Evolutionary conservation across 2,113 vertebrate genomes (phyloP).

Genomic region (Nothobranchius furzeri): DNA sequence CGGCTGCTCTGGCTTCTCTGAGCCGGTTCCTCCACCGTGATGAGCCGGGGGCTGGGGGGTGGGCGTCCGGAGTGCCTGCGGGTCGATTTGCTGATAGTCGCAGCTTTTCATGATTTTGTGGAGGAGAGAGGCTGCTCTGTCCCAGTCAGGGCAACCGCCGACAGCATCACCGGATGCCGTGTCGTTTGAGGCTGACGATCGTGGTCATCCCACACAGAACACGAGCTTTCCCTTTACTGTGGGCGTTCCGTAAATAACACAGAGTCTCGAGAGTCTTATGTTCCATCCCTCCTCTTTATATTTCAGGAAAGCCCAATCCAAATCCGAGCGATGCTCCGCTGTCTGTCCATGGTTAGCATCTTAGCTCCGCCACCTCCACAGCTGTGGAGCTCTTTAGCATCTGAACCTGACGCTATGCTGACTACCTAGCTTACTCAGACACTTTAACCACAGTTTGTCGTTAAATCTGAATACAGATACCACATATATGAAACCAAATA

Average conservation of each 20-base stretch:
- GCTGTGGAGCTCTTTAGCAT: conserved; percentile 34
- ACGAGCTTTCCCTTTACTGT: conserved; percentile 14
- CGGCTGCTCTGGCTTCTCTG: too few species aligned
- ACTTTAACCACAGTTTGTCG: neutral
- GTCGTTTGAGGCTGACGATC: too few species aligned
- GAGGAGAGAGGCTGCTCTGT: too few species aligned
- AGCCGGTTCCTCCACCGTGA: too few species aligned
- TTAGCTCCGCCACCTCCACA: conserved; percentile 22
- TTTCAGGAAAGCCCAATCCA: neutral
- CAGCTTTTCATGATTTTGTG: conserved; percentile 77
- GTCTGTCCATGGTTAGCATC: conserved; percentile 4
- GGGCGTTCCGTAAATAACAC: conserved; percentile 17
- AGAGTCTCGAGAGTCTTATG: neutral
- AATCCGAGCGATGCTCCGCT: neutral
- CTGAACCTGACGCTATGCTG: neutral
- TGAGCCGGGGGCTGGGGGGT: too few species aligned
- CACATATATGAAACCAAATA: neutral
- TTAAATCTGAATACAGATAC: neutral
- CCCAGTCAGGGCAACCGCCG: too few species aligned
- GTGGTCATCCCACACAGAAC: neutral
- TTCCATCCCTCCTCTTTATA: conserved; percentile 10
- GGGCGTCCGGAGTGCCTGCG: conserved; percentile 62
- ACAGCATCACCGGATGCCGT: too few species aligned
- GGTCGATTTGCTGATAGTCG: conserved; percentile 88
- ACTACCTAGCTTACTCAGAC: conserved; percentile 2